Percentiles rank a stretch among this genome's conserved stretches.
Conservation (phyloP, 1,140 invertebrate genomes). For the Hyles vespertilio region DNA sequence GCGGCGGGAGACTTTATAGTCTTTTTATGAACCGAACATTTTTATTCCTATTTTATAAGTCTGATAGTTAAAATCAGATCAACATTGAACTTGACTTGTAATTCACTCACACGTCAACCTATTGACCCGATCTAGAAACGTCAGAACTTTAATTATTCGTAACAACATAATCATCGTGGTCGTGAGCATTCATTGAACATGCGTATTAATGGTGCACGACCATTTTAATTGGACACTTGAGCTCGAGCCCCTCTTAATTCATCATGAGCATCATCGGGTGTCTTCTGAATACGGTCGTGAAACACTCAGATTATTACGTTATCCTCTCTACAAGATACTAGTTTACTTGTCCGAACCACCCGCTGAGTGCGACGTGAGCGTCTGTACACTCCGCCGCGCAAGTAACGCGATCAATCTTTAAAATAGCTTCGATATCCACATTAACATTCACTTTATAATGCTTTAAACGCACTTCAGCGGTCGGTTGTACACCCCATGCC, state of each 20-base stretch:
- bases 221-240: constrained; percentile 34
- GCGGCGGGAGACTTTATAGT: background rate
- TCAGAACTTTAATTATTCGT: constrained; percentile 66
- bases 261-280: constrained; percentile 22
- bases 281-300: constrained; percentile 51
- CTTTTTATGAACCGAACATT: background rate
- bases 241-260: constrained; percentile 1
- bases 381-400: constrained; percentile 43
- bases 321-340: constrained; percentile 56
- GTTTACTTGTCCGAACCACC: constrained; percentile 61
- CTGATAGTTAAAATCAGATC: constrained; percentile 12
- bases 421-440: constrained; percentile 39
- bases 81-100: constrained; percentile 9
- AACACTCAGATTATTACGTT: constrained; percentile 67
- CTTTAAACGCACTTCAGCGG: constrained; percentile 30
- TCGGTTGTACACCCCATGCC: constrained; percentile 53
- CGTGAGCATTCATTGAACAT: constrained; percentile 57
- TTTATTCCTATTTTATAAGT: no score
- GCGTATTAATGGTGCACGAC: constrained; percentile 39
- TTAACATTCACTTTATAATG: constrained; percentile 31
- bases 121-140: constrained; percentile 57
- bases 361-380: constrained; percentile 64
- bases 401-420: constrained; percentile 37
- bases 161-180: constrained; percentile 67
- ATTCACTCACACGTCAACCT: constrained; percentile 16